Percentiles rank a stretch among this genome's conserved stretches.
Conservation (phyloP, 2,797 vertebrate genomes). For the Chrysocyon brachyurus region DNA sequence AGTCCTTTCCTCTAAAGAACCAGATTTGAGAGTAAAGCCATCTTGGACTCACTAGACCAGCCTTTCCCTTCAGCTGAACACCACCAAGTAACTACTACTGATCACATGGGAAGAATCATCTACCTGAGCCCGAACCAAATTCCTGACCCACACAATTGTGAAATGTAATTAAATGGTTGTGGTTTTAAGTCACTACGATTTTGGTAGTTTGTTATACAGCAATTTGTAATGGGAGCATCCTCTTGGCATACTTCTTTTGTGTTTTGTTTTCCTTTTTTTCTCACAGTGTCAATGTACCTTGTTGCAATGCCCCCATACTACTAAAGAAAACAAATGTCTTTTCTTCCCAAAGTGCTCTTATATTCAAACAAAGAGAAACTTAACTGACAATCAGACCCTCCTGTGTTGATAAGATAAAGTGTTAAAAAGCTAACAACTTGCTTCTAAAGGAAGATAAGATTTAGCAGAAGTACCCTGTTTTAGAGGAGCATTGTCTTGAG, state of each 20-base stretch:
- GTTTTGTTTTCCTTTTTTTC: not conserved
- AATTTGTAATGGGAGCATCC: not conserved
- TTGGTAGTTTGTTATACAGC: not conserved
- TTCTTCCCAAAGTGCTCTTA: not conserved
- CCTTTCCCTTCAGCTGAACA: not conserved
- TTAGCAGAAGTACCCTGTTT: not conserved
- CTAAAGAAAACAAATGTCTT: not conserved
- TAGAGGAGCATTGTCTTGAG: not conserved
- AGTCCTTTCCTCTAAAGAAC: not conserved
- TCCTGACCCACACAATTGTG: not conserved
- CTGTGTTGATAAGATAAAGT: not conserved
- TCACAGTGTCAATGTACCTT: not conserved
- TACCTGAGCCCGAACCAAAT: not conserved
- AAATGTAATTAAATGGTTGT: not conserved
- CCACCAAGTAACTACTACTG: not conserved
- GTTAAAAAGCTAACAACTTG: not conserved
- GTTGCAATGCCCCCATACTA: not conserved
- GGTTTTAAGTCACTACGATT: not conserved
- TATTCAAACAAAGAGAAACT: not conserved
- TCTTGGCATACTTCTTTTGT: not conserved
- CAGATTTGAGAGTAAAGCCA: not conserved
- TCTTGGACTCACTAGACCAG: not conserved
- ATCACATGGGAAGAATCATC: not conserved
- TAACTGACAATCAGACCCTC: not conserved
- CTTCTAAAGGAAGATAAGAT: not conserved